Evolutionary conservation across 2,113 vertebrate species (phyloP).

Genomic region (Amia ocellicauda): DNA sequence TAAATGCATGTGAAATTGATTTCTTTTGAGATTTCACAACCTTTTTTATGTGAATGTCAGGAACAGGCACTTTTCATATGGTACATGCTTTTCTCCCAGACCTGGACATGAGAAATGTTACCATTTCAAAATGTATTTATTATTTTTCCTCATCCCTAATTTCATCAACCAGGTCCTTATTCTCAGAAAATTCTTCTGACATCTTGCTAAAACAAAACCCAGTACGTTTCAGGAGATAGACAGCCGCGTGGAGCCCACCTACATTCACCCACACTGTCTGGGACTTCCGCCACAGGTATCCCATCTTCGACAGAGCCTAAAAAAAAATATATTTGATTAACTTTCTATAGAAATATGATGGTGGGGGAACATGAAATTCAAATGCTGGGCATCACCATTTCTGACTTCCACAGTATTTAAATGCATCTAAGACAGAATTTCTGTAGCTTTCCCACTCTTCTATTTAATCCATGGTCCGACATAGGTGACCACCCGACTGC

Average conservation of each 20-base stretch:
- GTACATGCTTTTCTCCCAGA: too few relatives aligned
- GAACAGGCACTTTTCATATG: too few relatives aligned
- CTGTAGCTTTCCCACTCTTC: not conserved
- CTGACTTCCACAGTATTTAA: constrained; percentile 29
- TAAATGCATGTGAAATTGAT: too few relatives aligned
- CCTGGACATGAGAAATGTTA: not conserved
- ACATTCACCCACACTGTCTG: constrained; percentile 95
- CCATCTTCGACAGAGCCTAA: constrained; percentile 83
- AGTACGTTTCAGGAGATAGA: constrained; percentile 86
- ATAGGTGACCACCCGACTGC: too few relatives aligned
- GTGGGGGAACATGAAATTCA: too few relatives aligned
- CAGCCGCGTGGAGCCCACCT: constrained; percentile 89
- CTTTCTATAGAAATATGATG: too few relatives aligned
- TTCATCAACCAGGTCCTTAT: constrained; percentile 6
- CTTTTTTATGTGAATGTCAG: too few relatives aligned
- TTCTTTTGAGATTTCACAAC: too few relatives aligned
- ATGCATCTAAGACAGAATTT: not conserved
- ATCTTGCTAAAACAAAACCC: constrained; percentile 51
- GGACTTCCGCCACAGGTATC: constrained; percentile 81
- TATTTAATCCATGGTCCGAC: not conserved
- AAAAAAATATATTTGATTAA: too few relatives aligned
- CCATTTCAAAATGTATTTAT: constrained; percentile 10
- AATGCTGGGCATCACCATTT: constrained; percentile 20
- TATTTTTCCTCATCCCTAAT: constrained; percentile 21
- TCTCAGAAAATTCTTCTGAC: constrained; percentile 57